phyloP scores from a whole-genome alignment of 1,140 invertebrate species.

The Aplysia californica region DNA sequence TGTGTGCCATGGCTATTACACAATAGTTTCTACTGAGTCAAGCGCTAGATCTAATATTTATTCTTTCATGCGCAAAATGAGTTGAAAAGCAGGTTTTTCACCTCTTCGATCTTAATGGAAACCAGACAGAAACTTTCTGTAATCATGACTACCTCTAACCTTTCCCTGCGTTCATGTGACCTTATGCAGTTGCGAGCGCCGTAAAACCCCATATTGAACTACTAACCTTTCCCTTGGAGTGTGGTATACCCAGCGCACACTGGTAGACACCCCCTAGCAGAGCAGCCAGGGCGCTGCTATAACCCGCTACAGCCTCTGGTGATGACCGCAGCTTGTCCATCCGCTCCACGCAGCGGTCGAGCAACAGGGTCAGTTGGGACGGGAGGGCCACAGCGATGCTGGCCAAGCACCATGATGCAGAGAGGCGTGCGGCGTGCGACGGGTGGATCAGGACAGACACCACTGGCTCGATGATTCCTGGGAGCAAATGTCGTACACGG shows the following conservation, averaged over 20 bases:
- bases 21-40: too few relatives aligned
- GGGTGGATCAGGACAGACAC: constrained; percentile 91
- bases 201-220: too few relatives aligned
- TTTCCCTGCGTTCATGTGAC: too few relatives aligned
- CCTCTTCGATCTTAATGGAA: too few relatives aligned
- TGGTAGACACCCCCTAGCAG: constrained; percentile 90
- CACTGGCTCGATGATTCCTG: constrained; percentile 74
- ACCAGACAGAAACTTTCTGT: too few relatives aligned
- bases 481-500: constrained; percentile 3
- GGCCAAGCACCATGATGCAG: constrained; percentile 93
- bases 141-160: too few relatives aligned
- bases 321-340: constrained; percentile 80
- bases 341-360: constrained; percentile 76
- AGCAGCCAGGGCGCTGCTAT: constrained; percentile 92
- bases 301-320: constrained; percentile 93
- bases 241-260: constrained; percentile 94
- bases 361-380: constrained; percentile 90
- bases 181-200: too few relatives aligned
- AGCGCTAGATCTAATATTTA: too few relatives aligned
- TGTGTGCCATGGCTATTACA: too few relatives aligned
- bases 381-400: constrained; percentile 94
- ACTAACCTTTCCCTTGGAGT: constrained; percentile 89
- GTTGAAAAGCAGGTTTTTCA: too few relatives aligned
- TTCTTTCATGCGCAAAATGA: too few relatives aligned
- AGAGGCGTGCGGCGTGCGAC: constrained; percentile 88